phyloP scores from a whole-genome alignment of 1,140 invertebrate genomes.

The Berghia stephanieae region DNA sequence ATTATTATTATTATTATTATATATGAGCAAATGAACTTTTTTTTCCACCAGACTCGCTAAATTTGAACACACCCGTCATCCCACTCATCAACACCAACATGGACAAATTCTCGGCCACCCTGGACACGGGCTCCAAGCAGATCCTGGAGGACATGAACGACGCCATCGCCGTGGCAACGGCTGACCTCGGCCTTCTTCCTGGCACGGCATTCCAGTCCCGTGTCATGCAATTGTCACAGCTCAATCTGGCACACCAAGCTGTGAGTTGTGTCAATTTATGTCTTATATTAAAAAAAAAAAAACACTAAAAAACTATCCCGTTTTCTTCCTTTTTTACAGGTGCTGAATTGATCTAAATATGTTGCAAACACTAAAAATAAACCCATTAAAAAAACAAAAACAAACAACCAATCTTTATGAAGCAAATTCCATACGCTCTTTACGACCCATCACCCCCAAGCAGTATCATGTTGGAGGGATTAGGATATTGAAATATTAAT shows the following conservation, averaged over 20 bases:
- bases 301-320: background rate
- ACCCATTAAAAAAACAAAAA: too few relatives aligned
- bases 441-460: too few relatives aligned
- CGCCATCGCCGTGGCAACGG: conserved; percentile 63
- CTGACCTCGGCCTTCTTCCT: conserved; percentile 59
- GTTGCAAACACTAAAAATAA: background rate
- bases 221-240: conserved; percentile 61
- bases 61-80: conserved; percentile 59
- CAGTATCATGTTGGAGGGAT: too few relatives aligned
- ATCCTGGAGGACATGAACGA: conserved; percentile 59
- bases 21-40: background rate
- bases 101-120: conserved; percentile 40
- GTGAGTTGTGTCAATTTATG: conserved; percentile 42
- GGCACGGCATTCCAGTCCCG: conserved; percentile 61
- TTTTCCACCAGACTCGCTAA: conserved; percentile 51
- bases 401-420: too few relatives aligned
- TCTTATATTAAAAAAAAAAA: background rate
- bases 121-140: conserved; percentile 41
- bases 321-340: background rate
- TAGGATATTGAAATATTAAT: too few relatives aligned
- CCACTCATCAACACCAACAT: conserved; percentile 40
- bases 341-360: background rate
- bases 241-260: conserved; percentile 60
- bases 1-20: background rate
- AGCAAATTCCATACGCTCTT: too few relatives aligned